Base-by-base conservation (phyloP, 2,797 vertebrate species). In the Sebastiscus tertius region DNA sequence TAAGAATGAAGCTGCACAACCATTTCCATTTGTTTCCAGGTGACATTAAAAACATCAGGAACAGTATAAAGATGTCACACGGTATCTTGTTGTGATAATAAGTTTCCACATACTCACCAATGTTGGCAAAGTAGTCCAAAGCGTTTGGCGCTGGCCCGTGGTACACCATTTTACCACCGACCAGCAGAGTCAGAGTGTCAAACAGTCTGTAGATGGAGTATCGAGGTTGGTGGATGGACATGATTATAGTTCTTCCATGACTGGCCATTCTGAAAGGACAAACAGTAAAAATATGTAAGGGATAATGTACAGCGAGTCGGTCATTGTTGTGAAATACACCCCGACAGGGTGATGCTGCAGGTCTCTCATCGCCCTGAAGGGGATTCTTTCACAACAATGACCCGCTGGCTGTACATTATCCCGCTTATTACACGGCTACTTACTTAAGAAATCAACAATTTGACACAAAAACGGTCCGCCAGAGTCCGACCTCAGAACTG, bases 221-320 rank as follows among this genome's bases (percentile, higher is more conserved):
- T 1, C 97, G 96, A 8, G 98, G 98, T 72, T 99, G 98, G 86
- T 98, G 97, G 90, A 99, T 98, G 78, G 98, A 99, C 93, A 99
- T 96, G 65, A 99, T 97, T 13, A 99, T 97, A 3, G 97, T 98
- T 83, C 92, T 96, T 14, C 97, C 97, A 36, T 95, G 94, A 84
- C 72, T 94, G 7, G 96, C 95, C 97, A 99, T 97, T 93, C 98
- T 99, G 87, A 67, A 87, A 81, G 33, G n/a, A 80, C 2, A 81
- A 65, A 88, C 2, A 60, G 6, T 42, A 13, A 67, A 69, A 29
- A 56, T 6, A 39, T 39, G 36, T 14, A 0, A 39, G 36, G 36
- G 36, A 0, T 39, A 39, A 39, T 6, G 36, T 39, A 39, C 36
- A 39, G 36, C 13, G 2, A 39, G 13, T 13, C 0, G 13, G 13